Evolutionary conservation across 2,797 vertebrate genomes (phyloP), one percentile per base, ranked within the genome.

Genomic region (Sternarchorhynchus goeldii): DNA sequence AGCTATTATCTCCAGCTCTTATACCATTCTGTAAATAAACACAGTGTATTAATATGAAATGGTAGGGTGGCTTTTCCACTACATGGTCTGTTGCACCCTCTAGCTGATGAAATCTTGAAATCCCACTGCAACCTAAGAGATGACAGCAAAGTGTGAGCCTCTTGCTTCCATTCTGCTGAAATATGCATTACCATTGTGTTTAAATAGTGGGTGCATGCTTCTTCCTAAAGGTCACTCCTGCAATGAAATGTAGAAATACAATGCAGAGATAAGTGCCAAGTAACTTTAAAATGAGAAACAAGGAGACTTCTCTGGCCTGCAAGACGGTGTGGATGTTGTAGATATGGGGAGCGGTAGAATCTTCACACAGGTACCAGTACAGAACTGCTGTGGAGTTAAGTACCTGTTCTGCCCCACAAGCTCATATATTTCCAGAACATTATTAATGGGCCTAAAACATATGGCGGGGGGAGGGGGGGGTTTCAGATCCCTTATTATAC

Each of bases 1-100:
- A 73, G 74, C 73, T 58, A 71, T 81, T 85, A 81, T 83, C 79
- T 80, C 76, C 76, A 56, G 71, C 74, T 81, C 79, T 75, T 76
- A 81, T 75, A 45, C 66, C 79, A 68, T 85, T 78, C 71, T 83
- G 80, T 82, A 85, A 85, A 85, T 83, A 85, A 85, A 83, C 75
- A 79, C 21, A 69, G 75, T 73, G 77, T 59, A 56, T 76, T 83
- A 85, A 81, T 85, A 78, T 83, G 64, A 73, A 82, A 83, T 73
- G 63, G 78, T 57, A 77, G 79, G 68, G 78, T 31, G 45, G 8
- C 70, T 74, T 81, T 76, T 80, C 62, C 73, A 80, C 77, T 82
- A 75, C 80, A 82, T 80, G 85, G 85, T 86, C 82, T 86, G 70
- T 81, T 86, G 85, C 85, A 76, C 85, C 85, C 80, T 84, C 85